These are phyloP conservation scores for Darevskia nairensis DNA, from an alignment of 2,797 vertebrate genomes.

Conservation along the genomic window DNA sequence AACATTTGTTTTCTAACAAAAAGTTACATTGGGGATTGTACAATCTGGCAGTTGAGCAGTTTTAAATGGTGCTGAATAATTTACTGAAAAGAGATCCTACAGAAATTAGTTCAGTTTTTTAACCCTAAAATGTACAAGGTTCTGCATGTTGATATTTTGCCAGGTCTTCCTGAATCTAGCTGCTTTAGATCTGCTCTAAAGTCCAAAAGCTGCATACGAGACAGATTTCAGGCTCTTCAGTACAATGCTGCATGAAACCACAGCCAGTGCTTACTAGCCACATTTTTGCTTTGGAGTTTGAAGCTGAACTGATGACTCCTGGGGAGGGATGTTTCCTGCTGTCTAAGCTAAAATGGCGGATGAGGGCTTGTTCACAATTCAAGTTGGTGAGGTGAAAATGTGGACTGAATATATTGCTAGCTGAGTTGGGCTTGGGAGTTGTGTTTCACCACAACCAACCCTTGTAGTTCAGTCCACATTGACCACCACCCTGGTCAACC, in stretches of 20 bases:
- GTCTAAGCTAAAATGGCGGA: neutral
- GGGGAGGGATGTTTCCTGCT: neutral
- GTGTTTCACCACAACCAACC: neutral
- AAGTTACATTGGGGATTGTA: slow-evolving; percentile 34
- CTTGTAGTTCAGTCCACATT: neutral
- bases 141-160: neutral
- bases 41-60: slow-evolving; percentile 50
- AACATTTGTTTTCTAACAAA: slow-evolving; percentile 63
- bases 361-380: neutral
- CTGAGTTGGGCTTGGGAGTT: neutral
- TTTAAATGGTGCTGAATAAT: slow-evolving; percentile 61
- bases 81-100: slow-evolving; percentile 37
- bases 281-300: slow-evolving; percentile 15
- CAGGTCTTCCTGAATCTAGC: neutral
- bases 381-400: neutral
- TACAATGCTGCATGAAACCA: slow-evolving; percentile 1
- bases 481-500: neutral
- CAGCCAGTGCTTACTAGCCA: neutral
- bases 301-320: slow-evolving; percentile 3
- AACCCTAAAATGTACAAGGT: slow-evolving; percentile 50
- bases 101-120: slow-evolving; percentile 50
- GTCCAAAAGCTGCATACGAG: neutral
- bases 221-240: neutral
- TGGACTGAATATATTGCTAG: neutral
- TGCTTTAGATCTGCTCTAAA: slow-evolving; percentile 4